Evolutionary conservation across 1,140 invertebrate species (phyloP), one percentile per base, ranked within the genome.

Genomic region (Aphidius gifuensis): DNA sequence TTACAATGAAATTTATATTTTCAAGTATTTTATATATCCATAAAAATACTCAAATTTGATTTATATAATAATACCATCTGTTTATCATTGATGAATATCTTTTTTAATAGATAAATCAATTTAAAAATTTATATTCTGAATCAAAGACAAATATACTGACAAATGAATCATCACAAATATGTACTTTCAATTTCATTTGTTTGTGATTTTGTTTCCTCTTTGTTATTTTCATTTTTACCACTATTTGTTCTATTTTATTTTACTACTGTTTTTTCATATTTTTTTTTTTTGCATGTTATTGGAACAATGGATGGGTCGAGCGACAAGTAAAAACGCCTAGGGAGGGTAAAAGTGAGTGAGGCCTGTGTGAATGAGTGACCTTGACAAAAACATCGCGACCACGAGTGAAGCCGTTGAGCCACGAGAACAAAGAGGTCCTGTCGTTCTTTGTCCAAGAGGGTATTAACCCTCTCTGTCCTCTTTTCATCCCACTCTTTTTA

Each of bases 341-440:
- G 66, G 68, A 69, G 68, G 67, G 67, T 66, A 62, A 59, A n/a
- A 54, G 60, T 32, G 43, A 60, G 40, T 46, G 55, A 58, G 39
- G 42, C 42, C 42, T 38, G 23, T 45, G 38, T 74, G 70, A 76
- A 74, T 73, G 72, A 73, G 68, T 76, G 74, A 76, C 74, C 74
- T 74, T 76, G 73, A 72, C 73, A 74, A 75, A 16, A 75, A 74
- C 68, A 72, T 71, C 68, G 69, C 68, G 70, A 62, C 66, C 68
- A 67, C 67, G 67, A 69, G 61, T 59, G 67, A 71, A 71, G 67
- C 70, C 72, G 70, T 74, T 75, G 70, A 73, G 69, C 68, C 65
- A 62, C 64, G 70, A 69, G 73, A 73, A 75, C 73, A 75, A 74
- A 74, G 73, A 72, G 66, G 66, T 71, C 75, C 71, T 71, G 69